Conservation (phyloP, 2,888 invertebrate genomes). For the Agrochola litura region DNA sequence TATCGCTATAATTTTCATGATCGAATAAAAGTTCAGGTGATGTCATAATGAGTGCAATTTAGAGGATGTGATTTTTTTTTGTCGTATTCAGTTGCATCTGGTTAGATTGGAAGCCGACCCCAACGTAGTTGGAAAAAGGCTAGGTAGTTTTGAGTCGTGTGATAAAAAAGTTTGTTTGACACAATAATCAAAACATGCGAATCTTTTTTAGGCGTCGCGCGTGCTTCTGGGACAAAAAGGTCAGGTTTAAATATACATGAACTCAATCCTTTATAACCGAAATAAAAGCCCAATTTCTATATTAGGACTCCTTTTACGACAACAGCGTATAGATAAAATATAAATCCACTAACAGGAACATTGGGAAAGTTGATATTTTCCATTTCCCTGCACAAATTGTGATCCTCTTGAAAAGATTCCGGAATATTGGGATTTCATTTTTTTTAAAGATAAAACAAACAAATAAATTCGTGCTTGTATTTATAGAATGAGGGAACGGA, state of each 20-base stretch:
- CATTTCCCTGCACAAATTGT: constrained; percentile 15
- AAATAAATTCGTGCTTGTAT: background rate
- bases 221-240: constrained; percentile 17
- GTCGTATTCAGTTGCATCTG: too few relatives aligned
- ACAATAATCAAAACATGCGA: background rate
- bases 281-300: constrained; percentile 11
- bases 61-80: too few relatives aligned
- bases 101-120: too few relatives aligned
- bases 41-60: too few relatives aligned
- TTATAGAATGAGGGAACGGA: background rate
- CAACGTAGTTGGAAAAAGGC: too few relatives aligned
- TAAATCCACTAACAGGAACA: constrained; percentile 10
- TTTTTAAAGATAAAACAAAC: background rate
- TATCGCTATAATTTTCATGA: too few relatives aligned
- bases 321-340: constrained; percentile 14
- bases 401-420: background rate
- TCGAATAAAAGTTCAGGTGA: too few relatives aligned
- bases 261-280: constrained; percentile 2
- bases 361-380: constrained; percentile 34
- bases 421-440: background rate
- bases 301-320: constrained; percentile 10
- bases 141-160: too few relatives aligned
- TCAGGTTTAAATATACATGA: constrained; percentile 25
- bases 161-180: background rate
- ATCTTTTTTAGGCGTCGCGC: background rate